Evolutionary conservation across 2,113 vertebrate genomes (phyloP), one percentile per base, ranked within the genome.

Genomic region (Notarius quadriscutis): DNA sequence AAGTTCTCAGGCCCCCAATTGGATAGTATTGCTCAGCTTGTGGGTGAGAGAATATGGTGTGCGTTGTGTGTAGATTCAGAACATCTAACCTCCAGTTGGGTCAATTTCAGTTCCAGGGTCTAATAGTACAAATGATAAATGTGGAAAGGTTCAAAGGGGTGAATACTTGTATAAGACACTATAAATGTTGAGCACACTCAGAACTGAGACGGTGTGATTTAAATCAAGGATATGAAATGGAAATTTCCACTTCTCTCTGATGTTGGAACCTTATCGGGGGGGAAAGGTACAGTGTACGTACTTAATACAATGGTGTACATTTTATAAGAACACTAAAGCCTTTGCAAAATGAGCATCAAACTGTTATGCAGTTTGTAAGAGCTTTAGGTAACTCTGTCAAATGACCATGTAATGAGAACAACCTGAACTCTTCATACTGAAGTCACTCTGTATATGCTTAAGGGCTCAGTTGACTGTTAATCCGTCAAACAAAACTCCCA

Each of bases 381-480:
- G 27, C n/a, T 34, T n/a, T 27, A 71, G 15, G 27, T 69, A 65
- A 30, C 63, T 69, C 63, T 69, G 55, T 30, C 22, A 25, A 62
- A 71, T 60, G 14, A 72, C 27, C 63, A 14, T 63, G 57, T 50
- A 51, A 82, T 7, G 11, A 30, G 22, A 63, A 15, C 65, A 27
- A 34, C 86, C 57, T 87, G 55, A 87, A 75, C 7, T 82, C 65
- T 87, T 87, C 8, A 60, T 53, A 10, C 62, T 80, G 41, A 48
- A 63, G 41, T 65, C 80, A 77, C 48, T 60, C 55, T 60, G 60
- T 22, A 25, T 48, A 57, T 86, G 77, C 63, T 67, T 58, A 84
- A 87, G 87, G 81, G 72, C 69, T 84, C 53, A 17, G 81, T 79
- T 1, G 87, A 87, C 87, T 84, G 87, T 84, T 87, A 84, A 78